These are phyloP conservation scores for Leptobrachium ailaonicum DNA, from an alignment of 2,113 vertebrate species.

Conservation along the genomic window DNA sequence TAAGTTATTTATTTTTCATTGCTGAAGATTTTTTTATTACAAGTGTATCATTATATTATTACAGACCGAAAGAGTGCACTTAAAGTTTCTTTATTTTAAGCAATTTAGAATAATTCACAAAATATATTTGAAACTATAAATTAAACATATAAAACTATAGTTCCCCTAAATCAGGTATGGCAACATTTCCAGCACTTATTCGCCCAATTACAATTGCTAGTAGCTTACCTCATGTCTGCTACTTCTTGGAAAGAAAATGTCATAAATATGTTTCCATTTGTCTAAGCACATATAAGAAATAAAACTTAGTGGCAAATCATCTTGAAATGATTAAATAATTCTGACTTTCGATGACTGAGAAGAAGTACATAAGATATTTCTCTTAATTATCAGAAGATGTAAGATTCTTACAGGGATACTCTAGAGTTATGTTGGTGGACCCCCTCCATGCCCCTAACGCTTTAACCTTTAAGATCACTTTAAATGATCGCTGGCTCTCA, in stretches of 20 bases:
- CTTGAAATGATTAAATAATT: constrained; percentile 45
- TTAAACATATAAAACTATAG: background rate
- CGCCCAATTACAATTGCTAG: constrained; percentile 10
- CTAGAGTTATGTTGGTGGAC: too few species aligned
- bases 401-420: too few species aligned
- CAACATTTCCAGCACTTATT: constrained; percentile 9
- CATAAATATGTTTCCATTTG: constrained; percentile 21
- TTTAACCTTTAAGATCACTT: too few species aligned
- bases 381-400: too few species aligned
- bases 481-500: too few species aligned
- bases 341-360: constrained; percentile 3
- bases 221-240: constrained; percentile 16
- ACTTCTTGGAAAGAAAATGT: constrained; percentile 8
- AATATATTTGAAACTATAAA: background rate
- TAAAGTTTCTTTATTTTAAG: too few species aligned
- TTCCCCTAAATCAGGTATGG: constrained; percentile 1
- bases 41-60: too few species aligned
- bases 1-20: too few species aligned
- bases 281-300: constrained; percentile 27
- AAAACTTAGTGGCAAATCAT: constrained; percentile 42
- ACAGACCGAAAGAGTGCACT: too few species aligned
- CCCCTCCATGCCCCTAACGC: background rate
- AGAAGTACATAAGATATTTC: too few species aligned
- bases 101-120: background rate
- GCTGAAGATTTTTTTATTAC: too few species aligned